Evolutionary conservation across 2,113 vertebrate genomes (phyloP).

Genomic region (Aptenodytes patagonicus): DNA sequence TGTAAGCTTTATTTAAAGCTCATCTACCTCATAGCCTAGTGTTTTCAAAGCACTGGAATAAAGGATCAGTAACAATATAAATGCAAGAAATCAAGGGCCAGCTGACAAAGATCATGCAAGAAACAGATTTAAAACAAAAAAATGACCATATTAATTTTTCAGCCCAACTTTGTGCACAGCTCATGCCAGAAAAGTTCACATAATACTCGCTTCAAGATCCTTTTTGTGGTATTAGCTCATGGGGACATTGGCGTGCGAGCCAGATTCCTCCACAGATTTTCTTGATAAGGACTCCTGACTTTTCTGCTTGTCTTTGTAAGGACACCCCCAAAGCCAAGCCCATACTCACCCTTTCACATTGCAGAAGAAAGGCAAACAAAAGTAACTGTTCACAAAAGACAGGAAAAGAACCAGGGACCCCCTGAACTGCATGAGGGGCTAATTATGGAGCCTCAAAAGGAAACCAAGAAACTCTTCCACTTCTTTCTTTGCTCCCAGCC

Average conservation of each 20-base stretch:
- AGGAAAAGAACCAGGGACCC: neutral
- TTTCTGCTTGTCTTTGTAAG: neutral
- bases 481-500: neutral
- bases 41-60: neutral
- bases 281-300: neutral
- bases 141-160: neutral
- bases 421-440: neutral
- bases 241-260: accelerated
- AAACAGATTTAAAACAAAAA: neutral
- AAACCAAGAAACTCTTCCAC: neutral
- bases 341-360: neutral
- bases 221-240: neutral
- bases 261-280: neutral
- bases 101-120: neutral
- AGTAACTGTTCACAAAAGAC: neutral
- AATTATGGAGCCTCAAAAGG: neutral
- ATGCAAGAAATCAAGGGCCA: neutral
- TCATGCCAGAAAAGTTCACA: neutral
- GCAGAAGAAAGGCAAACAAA: neutral
- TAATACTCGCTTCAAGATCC: neutral
- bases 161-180: neutral
- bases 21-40: neutral
- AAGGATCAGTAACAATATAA: neutral
- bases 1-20: neutral
- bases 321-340: neutral